Evolutionary conservation across 2,797 vertebrate species (phyloP).

Genomic region (Dermochelys coriacea): DNA sequence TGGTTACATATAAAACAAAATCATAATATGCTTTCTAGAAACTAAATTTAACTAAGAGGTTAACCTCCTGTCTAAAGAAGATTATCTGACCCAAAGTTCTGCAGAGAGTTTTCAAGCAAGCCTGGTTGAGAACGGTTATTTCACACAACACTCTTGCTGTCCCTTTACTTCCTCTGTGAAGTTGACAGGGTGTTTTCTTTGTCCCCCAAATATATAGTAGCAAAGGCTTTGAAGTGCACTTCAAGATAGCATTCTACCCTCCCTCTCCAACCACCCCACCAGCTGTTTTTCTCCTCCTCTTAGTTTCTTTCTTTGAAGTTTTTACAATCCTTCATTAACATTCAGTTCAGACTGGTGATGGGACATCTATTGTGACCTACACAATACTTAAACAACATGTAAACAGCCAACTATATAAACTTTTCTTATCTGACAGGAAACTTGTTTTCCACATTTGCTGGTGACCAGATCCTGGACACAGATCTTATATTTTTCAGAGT

Average conservation of each 20-base stretch:
- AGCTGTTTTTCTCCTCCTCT: too few relatives aligned
- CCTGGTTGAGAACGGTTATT: too few relatives aligned
- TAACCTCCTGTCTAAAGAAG: background rate
- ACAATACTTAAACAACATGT: background rate
- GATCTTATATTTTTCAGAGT: background rate
- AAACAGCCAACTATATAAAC: background rate
- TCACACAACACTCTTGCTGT: too few relatives aligned
- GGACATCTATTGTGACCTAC: background rate
- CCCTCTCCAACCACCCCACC: too few relatives aligned
- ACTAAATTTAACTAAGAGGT: background rate
- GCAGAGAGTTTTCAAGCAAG: background rate
- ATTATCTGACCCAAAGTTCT: background rate
- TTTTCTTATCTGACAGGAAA: background rate
- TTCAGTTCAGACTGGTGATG: background rate
- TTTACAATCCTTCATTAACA: too few relatives aligned
- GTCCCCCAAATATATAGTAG: too few relatives aligned
- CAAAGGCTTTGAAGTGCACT: too few relatives aligned
- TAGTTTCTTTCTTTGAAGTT: too few relatives aligned
- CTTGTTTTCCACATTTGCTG: background rate
- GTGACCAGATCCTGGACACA: background rate
- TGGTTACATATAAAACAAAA: background rate
- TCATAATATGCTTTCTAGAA: background rate
- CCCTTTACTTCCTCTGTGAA: too few relatives aligned
- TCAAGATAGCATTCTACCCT: too few relatives aligned
- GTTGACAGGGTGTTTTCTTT: too few relatives aligned